A percentile compares a stretch with the other conserved stretches of the same genome.
These are phyloP conservation scores for Poecilia latipinna DNA, from an alignment of 2,113 vertebrate genomes.

Conservation along the genomic window DNA sequence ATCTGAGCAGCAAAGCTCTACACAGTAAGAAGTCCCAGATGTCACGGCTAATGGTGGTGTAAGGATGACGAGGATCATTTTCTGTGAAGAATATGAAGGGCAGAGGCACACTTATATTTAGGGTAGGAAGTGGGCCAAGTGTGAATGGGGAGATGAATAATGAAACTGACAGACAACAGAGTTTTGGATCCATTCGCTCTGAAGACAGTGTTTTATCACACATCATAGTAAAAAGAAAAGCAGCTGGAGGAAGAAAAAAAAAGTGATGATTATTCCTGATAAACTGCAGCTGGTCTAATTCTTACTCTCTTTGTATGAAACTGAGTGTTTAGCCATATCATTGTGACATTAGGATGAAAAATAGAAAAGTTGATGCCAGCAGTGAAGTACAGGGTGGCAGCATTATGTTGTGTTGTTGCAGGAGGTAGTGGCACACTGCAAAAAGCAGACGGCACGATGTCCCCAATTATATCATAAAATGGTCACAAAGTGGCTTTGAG, in stretches of 20 bases:
- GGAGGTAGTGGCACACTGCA: too few relatives aligned
- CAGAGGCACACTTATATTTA: slow-evolving; percentile 56
- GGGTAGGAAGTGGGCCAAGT: slow-evolving; percentile 54
- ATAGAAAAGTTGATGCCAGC: too few relatives aligned
- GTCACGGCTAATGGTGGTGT: slow-evolving; percentile 19
- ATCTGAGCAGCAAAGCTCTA: slow-evolving; percentile 12
- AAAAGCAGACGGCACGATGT: too few relatives aligned
- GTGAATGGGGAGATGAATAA: slow-evolving; percentile 44
- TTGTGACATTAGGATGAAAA: too few relatives aligned
- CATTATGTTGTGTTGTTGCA: too few relatives aligned
- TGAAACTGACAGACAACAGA: slow-evolving; percentile 40
- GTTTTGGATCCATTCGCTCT: slow-evolving; percentile 23
- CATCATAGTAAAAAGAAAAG: neutral
- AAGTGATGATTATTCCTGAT: slow-evolving; percentile 17
- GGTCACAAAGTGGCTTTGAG: too few relatives aligned
- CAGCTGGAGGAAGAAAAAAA: slow-evolving; percentile 19
- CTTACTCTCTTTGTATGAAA: neutral
- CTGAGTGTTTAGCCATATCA: too few relatives aligned
- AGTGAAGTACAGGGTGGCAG: too few relatives aligned
- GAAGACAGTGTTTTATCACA: neutral
- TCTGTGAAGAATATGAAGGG: slow-evolving; percentile 47
- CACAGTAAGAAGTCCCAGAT: slow-evolving; percentile 36
- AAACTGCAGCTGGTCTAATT: neutral
- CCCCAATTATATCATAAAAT: too few relatives aligned
- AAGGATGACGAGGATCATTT: slow-evolving; percentile 39